Conservation (phyloP, 2,888 invertebrate genomes). For the Leucophora obtusa region DNA sequence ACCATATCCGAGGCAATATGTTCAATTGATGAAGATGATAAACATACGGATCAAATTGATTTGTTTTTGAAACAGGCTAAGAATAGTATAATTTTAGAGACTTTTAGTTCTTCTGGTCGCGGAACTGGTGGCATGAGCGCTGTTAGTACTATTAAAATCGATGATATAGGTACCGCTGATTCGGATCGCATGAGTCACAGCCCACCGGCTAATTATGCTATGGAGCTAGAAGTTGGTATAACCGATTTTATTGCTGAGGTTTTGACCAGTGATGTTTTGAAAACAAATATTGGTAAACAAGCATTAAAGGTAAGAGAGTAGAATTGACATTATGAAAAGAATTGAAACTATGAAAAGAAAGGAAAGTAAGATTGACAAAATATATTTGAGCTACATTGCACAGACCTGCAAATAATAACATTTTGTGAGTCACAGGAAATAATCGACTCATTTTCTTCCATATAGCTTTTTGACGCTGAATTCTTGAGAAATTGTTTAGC, state of each 20-base stretch:
- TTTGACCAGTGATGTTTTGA: constrained; percentile 83
- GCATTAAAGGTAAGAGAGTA: constrained; percentile 81
- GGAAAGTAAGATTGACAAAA: too few relatives aligned
- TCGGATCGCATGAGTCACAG: constrained; percentile 75
- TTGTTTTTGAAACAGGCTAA: constrained; percentile 81
- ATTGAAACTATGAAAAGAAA: too few relatives aligned
- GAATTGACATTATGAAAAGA: too few relatives aligned
- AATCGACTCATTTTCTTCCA: too few relatives aligned
- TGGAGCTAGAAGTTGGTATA: constrained; percentile 79
- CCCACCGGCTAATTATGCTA: constrained; percentile 74
- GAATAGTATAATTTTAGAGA: constrained; percentile 79
- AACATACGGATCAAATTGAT: constrained; percentile 87
- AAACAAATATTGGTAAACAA: constrained; percentile 81
- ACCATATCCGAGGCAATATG: constrained; percentile 88
- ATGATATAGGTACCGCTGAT: constrained; percentile 71
- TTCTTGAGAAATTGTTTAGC: too few relatives aligned
- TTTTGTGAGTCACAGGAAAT: too few relatives aligned
- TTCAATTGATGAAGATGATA: constrained; percentile 88
- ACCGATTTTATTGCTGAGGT: constrained; percentile 80
- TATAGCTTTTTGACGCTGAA: too few relatives aligned
- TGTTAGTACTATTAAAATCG: constrained; percentile 76
- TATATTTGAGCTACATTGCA: too few relatives aligned
- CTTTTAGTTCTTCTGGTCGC: constrained; percentile 57
- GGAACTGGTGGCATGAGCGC: constrained; percentile 72
- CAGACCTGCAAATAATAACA: too few relatives aligned